Evolutionary conservation across 2,888 invertebrate genomes (phyloP), one percentile per base, ranked within the genome.

Genomic region (Coenonympha arcania): DNA sequence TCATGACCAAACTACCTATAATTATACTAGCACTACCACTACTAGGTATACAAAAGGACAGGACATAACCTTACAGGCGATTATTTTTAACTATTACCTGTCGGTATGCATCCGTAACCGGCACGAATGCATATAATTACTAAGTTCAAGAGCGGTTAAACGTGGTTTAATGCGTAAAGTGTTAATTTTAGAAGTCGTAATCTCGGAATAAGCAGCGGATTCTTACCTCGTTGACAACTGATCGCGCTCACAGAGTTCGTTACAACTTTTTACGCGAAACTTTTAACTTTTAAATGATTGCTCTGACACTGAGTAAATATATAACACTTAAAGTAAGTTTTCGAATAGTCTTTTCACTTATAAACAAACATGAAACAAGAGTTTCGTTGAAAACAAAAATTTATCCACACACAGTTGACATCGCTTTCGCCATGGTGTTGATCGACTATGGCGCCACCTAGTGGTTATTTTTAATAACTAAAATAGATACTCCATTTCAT

Each of bases 161-260:
- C 55, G 57, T 58, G 57, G 57, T 57, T 64, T 65, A 65, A 56
- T 55, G 66, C 62, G 44, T 46, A 66, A 63, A 69, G 65, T 65
- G 69, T 68, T 79, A 73, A 76, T 73, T 76, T 69, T 73, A 75
- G 71, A 76, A 75, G 69, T 69, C 66, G 61, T 76, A 75, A 71
- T 79, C 69, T 68, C 65, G 70, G 66, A 74, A 71, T 73, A 77
- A 72, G 79, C 79, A 78, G 81, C 68, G 68, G 63, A 73, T 79
- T 76, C 86, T 85, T 86, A 86, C 87, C 86, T 86, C 86, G 79
- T 85, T 86, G 85, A 86, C 86, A 87, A 85, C 86, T 84, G 81
- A 84, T 83, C 76, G 77, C 76, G 75, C 69, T 84, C 77, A 73
- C 65, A 70, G 80, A 83, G 83, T 83, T 83, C 79, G 83, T 83